A percentile compares a stretch with the other conserved stretches of the same genome.
phyloP scores from a whole-genome alignment of 2,888 invertebrate species.

The Cosmorhoe ocellata region DNA sequence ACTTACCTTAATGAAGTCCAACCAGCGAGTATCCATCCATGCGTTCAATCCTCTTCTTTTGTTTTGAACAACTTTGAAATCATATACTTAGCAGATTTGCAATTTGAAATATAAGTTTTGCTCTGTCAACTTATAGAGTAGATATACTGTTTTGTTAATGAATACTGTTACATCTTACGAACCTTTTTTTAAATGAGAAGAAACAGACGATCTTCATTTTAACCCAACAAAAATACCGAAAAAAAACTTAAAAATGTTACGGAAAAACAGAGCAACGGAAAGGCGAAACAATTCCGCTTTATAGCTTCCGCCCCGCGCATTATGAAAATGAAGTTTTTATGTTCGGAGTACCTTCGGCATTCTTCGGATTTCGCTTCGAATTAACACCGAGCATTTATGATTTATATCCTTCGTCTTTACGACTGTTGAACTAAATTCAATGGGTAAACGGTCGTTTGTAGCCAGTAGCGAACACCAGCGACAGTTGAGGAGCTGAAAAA shows the following conservation, averaged over 20 bases:
- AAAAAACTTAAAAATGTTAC: constrained; percentile 44
- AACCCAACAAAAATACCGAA: constrained; percentile 19
- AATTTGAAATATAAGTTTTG: too few species aligned
- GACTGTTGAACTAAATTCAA: constrained; percentile 10
- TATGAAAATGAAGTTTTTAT: constrained; percentile 74
- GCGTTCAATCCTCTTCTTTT: too few species aligned
- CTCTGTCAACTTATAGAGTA: too few species aligned
- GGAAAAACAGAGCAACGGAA: constrained; percentile 50
- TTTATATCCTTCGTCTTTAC: constrained; percentile 28
- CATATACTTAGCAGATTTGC: too few species aligned
- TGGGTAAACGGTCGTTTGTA: not conserved
- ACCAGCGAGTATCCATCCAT: too few species aligned
- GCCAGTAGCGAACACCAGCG: not conserved
- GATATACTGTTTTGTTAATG: not conserved
- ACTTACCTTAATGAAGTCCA: too few species aligned
- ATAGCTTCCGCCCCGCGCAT: constrained; percentile 69
- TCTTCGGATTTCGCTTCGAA: constrained; percentile 40
- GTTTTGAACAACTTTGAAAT: too few species aligned
- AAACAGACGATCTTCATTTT: constrained; percentile 13
- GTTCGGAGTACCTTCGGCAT: constrained; percentile 34
- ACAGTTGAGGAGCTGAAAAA: too few species aligned
- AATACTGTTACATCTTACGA: not conserved
- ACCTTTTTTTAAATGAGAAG: not conserved
- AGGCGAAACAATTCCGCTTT: constrained; percentile 71
- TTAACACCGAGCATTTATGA: constrained; percentile 39